Conservation (phyloP, 2,113 vertebrate genomes). For the Noturus placidus region DNA sequence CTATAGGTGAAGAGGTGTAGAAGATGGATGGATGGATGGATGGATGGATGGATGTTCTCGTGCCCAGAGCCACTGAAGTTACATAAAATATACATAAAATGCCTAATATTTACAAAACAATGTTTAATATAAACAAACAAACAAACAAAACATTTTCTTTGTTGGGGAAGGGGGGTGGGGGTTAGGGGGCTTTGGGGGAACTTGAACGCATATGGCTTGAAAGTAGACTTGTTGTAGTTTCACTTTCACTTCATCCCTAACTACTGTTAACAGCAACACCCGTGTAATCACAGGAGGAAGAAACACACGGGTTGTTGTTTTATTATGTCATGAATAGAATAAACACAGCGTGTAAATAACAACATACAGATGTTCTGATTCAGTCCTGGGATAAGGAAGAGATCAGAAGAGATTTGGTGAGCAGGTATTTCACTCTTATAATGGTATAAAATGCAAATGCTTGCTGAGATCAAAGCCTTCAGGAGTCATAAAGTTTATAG, state of each 20-base stretch:
- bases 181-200: too few relatives aligned
- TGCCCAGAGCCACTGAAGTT: too few relatives aligned
- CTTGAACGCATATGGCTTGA: too few relatives aligned
- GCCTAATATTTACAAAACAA: too few relatives aligned
- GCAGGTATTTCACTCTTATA: background rate
- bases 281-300: background rate
- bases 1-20: too few relatives aligned
- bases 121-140: too few relatives aligned
- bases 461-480: background rate
- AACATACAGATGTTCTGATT: fast-evolving
- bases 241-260: constrained; percentile 8
- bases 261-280: background rate
- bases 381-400: background rate
- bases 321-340: background rate
- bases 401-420: background rate
- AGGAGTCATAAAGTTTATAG: background rate
- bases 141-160: too few relatives aligned
- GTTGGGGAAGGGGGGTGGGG: too few relatives aligned
- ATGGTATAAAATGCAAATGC: background rate
- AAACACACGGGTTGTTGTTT: background rate
- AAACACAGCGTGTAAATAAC: background rate
- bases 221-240: background rate
- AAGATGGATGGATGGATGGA: too few relatives aligned
- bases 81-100: too few relatives aligned
- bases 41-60: too few relatives aligned